phyloP scores from a whole-genome alignment of 1,140 invertebrate species.

The Macrosteles quadrilineatus region DNA sequence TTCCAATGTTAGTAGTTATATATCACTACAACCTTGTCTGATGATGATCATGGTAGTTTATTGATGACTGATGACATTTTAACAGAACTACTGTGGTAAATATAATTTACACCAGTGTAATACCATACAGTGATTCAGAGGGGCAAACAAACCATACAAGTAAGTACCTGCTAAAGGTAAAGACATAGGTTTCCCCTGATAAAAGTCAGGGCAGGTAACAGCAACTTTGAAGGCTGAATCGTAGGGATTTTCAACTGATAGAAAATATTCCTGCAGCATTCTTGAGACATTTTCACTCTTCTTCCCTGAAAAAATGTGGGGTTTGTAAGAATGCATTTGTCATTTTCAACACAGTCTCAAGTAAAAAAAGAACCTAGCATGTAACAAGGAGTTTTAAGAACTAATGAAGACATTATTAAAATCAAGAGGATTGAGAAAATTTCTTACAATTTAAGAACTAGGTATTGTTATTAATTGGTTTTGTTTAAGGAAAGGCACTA shows the following conservation, averaged over 20 bases:
- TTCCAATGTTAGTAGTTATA: too few species aligned
- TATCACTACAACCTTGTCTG: too few species aligned
- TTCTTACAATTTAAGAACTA: too few species aligned
- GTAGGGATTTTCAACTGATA: constrained; percentile 27
- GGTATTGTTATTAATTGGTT: too few species aligned
- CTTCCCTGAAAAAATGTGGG: constrained; percentile 31
- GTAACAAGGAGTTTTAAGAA: not conserved
- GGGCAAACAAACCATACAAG: constrained; percentile 21
- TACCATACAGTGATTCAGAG: too few species aligned
- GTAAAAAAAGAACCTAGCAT: not conserved
- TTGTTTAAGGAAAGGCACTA: too few species aligned
- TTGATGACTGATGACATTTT: too few species aligned
- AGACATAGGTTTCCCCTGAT: constrained; percentile 24
- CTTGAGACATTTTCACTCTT: constrained; percentile 29
- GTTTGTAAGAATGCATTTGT: not conserved
- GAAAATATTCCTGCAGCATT: constrained; percentile 28
- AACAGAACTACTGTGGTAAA: too few species aligned
- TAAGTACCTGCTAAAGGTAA: constrained; percentile 10
- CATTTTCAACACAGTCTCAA: not conserved
- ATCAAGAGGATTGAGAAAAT: not conserved
- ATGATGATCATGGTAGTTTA: too few species aligned
- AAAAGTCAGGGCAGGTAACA: constrained; percentile 21
- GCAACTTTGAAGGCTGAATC: constrained; percentile 13
- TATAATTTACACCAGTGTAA: too few species aligned
- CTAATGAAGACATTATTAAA: not conserved